phyloP scores from a whole-genome alignment of 2,797 vertebrate species.

The Phoxinus dragarum region DNA sequence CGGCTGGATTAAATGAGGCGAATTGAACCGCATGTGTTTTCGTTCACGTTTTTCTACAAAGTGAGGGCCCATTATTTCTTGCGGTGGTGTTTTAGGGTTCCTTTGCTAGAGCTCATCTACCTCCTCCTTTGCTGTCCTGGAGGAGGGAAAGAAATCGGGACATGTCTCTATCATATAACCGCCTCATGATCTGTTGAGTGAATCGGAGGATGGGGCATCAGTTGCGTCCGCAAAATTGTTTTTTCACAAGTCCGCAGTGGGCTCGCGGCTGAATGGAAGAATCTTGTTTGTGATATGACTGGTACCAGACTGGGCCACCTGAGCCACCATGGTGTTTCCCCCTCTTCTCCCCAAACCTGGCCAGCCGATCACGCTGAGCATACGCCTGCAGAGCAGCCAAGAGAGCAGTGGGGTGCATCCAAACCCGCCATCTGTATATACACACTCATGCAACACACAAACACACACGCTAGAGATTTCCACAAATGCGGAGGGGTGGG shows the following conservation, averaged over 20 bases:
- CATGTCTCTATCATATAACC: slow-evolving; percentile 49
- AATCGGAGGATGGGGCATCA: slow-evolving; percentile 41
- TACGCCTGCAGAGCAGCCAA: slow-evolving; percentile 66
- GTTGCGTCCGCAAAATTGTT: slow-evolving; percentile 55
- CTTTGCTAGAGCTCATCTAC: slow-evolving; percentile 30
- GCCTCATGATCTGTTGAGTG: slow-evolving; percentile 43
- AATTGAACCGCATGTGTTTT: not conserved
- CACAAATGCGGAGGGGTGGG: slow-evolving; percentile 37
- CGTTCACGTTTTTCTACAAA: slow-evolving; percentile 23
- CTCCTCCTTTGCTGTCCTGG: slow-evolving; percentile 4
- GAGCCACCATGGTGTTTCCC: slow-evolving; percentile 40
- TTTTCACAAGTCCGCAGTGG: slow-evolving; percentile 35
- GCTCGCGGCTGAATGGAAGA: slow-evolving; percentile 36
- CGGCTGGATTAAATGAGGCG: slow-evolving; percentile 48
- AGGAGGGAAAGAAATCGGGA: slow-evolving; percentile 14
- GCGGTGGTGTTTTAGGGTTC: slow-evolving; percentile 11
- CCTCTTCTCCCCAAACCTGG: slow-evolving; percentile 46
- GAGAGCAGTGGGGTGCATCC: slow-evolving; percentile 75
- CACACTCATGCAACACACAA: slow-evolving; percentile 74
- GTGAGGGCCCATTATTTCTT: slow-evolving; percentile 40
- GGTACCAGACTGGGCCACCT: slow-evolving; percentile 56
- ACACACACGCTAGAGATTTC: slow-evolving; percentile 59
- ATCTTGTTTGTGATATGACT: slow-evolving; percentile 50
- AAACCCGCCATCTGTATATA: slow-evolving; percentile 79
- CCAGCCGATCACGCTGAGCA: slow-evolving; percentile 59